Conservation (phyloP, 2,797 vertebrate species). For the Balearica regulorum region DNA sequence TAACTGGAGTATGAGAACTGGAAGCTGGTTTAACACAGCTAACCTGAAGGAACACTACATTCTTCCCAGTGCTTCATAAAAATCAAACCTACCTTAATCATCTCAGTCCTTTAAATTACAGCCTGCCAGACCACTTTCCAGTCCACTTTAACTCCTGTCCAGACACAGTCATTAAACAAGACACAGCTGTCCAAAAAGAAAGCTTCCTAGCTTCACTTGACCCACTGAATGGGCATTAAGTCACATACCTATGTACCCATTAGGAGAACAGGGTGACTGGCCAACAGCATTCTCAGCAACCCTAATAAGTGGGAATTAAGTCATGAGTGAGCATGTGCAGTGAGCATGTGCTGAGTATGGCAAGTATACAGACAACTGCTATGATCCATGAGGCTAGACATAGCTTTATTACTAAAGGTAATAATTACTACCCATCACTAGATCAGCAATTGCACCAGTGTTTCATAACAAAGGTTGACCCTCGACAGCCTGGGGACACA, state of each 20-base stretch:
- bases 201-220: neutral
- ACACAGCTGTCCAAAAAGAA: neutral
- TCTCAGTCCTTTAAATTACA: neutral
- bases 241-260: neutral
- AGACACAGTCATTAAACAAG: neutral
- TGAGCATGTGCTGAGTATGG: neutral
- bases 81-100: neutral
- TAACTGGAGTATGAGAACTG: neutral
- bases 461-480: neutral
- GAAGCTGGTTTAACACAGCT: neutral
- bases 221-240: neutral
- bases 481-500: fast-evolving
- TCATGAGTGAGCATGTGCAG: neutral
- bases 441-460: neutral
- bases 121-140: neutral
- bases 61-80: neutral
- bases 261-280: neutral
- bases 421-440: neutral
- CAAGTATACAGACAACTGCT: neutral
- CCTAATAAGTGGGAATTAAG: neutral
- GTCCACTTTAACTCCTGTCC: neutral
- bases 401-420: neutral
- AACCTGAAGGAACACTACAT: neutral
- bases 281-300: neutral
- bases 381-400: neutral